Evolutionary conservation across 2,888 invertebrate genomes (phyloP).

Genomic region (Myopa tessellatipennis): DNA sequence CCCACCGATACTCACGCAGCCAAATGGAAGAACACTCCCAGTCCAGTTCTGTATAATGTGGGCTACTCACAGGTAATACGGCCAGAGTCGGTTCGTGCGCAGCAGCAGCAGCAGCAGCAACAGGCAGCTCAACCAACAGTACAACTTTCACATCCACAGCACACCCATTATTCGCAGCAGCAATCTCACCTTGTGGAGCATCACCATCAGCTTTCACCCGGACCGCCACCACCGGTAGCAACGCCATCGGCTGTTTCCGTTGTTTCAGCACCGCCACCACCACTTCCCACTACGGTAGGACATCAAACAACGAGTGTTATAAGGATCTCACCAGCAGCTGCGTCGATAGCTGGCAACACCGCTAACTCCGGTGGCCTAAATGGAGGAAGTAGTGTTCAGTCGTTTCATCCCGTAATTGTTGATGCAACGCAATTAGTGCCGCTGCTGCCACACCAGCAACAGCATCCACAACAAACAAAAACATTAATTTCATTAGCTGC

Average conservation of each 20-base stretch:
- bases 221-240: constrained; percentile 46
- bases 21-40: constrained; percentile 67
- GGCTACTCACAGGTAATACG: constrained; percentile 63
- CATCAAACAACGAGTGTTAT: constrained; percentile 85
- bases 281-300: constrained; percentile 65
- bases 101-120: constrained; percentile 55
- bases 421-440: constrained; percentile 84
- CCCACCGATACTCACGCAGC: constrained; percentile 49
- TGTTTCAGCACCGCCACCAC: constrained; percentile 43
- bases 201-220: constrained; percentile 43
- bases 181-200: constrained; percentile 41
- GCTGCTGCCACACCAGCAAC: constrained; percentile 72
- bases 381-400: constrained; percentile 50
- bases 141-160: constrained; percentile 23
- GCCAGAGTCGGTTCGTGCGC: constrained; percentile 60
- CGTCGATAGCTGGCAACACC: constrained; percentile 47
- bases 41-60: constrained; percentile 64
- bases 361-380: constrained; percentile 33
- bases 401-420: constrained; percentile 79
- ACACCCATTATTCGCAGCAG: constrained; percentile 30
- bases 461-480: constrained; percentile 49
- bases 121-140: constrained; percentile 55
- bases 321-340: constrained; percentile 81
- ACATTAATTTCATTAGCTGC: constrained; percentile 41
- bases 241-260: constrained; percentile 39